Evolutionary conservation across 1,140 invertebrate species (phyloP).

Genomic region (Rhopalosiphum maidis): DNA sequence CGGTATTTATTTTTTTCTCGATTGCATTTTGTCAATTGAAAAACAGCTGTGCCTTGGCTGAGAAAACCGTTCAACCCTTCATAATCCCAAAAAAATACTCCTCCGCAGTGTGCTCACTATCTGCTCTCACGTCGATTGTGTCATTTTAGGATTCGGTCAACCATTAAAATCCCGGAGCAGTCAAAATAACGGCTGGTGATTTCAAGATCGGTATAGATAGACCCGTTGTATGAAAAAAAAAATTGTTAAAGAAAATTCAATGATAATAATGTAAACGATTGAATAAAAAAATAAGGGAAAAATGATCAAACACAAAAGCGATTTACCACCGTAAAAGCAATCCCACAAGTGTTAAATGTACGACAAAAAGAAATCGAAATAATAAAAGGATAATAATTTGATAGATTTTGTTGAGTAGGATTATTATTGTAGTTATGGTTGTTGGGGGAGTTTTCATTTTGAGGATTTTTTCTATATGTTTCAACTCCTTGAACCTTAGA

Average conservation of each 20-base stretch:
- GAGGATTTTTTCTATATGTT: background rate
- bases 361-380: slow-evolving; percentile 33
- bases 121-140: slow-evolving; percentile 45
- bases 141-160: slow-evolving; percentile 35
- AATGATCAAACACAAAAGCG: background rate
- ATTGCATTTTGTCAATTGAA: slow-evolving; percentile 49
- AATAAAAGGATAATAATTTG: slow-evolving; percentile 17
- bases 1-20: slow-evolving; percentile 14
- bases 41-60: slow-evolving; percentile 39
- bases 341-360: slow-evolving; percentile 27
- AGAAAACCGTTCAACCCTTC: slow-evolving; percentile 49
- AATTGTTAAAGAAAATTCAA: slow-evolving; percentile 7
- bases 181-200: slow-evolving; percentile 53
- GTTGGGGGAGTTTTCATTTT: background rate
- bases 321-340: slow-evolving; percentile 1
- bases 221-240: background rate
- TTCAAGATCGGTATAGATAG: slow-evolving; percentile 31
- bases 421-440: background rate
- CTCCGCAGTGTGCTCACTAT: background rate
- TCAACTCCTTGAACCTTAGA: background rate
- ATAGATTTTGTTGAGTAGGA: slow-evolving; percentile 29
- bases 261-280: background rate
- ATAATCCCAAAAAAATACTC: slow-evolving; percentile 44
- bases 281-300: background rate
- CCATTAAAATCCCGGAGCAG: slow-evolving; percentile 39